These are phyloP conservation scores for Charina bottae DNA, from an alignment of 2,113 vertebrate species.

Conservation along the genomic window DNA sequence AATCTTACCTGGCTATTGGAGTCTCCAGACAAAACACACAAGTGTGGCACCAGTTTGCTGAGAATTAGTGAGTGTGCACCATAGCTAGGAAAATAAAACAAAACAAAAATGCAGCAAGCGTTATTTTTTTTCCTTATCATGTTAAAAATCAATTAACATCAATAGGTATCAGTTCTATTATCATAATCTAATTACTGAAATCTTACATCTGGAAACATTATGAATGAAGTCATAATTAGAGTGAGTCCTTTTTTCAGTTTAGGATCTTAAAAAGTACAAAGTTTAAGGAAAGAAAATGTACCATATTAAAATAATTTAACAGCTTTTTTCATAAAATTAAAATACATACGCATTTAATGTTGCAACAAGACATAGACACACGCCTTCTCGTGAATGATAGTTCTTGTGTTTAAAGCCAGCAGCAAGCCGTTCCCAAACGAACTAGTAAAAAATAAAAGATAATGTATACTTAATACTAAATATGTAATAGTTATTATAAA, in stretches of 20 bases:
- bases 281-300: conserved; percentile 36
- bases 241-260: neutral
- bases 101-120: neutral
- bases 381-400: conserved; percentile 92
- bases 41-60: conserved; percentile 91
- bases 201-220: neutral
- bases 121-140: neutral
- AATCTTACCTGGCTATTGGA: conserved; percentile 89
- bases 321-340: conserved; percentile 46
- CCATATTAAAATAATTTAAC: conserved; percentile 12
- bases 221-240: neutral
- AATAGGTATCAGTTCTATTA: neutral
- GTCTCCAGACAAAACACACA: conserved; percentile 88
- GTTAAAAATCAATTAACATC: neutral
- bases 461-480: conserved; percentile 18
- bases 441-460: conserved; percentile 77
- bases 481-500: neutral
- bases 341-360: conserved; percentile 89
- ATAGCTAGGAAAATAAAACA: conserved; percentile 72
- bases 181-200: neutral
- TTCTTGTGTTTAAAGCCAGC: conserved; percentile 97
- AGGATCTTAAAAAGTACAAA: conserved; percentile 12
- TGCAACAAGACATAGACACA: conserved; percentile 90
- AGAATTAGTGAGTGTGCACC: conserved; percentile 85
- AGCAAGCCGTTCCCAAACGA: conserved; percentile 90